Evolutionary conservation across 2,888 invertebrate genomes (phyloP).

Genomic region (Melangyna quadrimaculata): DNA sequence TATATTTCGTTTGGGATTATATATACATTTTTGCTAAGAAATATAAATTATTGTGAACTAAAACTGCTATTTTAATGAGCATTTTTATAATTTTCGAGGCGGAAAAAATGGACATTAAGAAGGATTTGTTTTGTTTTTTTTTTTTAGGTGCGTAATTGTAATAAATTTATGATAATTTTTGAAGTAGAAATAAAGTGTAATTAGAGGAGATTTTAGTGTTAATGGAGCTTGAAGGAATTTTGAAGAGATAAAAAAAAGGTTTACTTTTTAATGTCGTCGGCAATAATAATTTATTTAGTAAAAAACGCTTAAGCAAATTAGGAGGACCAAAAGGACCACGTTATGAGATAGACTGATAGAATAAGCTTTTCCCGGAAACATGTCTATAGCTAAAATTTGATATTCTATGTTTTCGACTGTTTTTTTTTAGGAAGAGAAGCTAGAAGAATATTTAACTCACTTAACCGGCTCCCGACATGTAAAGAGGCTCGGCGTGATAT

Average conservation of each 20-base stretch:
- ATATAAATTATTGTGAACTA: not conserved
- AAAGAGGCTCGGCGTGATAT: too few species aligned
- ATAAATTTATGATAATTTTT: not conserved
- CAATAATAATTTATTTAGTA: not conserved
- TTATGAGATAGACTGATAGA: too few species aligned
- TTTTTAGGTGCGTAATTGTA: not conserved
- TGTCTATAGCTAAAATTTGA: too few species aligned
- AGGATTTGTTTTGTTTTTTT: not conserved
- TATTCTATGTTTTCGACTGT: too few species aligned
- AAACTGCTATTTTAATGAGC: conserved; percentile 7
- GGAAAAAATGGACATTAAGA: conserved; percentile 1
- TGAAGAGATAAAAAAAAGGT: not conserved
- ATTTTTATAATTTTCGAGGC: not conserved
- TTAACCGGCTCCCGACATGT: too few species aligned
- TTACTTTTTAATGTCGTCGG: not conserved
- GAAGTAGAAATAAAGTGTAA: not conserved
- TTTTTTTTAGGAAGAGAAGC: too few species aligned
- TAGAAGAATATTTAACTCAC: too few species aligned
- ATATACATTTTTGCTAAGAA: not conserved
- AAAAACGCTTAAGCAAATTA: not conserved
- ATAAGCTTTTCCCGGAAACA: too few species aligned
- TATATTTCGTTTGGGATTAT: conserved; percentile 8
- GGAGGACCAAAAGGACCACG: too few species aligned
- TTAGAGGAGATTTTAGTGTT: not conserved
- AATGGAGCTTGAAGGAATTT: not conserved